Percentiles rank a stretch among this genome's conserved stretches.
These are phyloP conservation scores for Anneissia japonica DNA, from an alignment of 35 echinoderm and acorn worm species.

Conservation along the genomic window DNA sequence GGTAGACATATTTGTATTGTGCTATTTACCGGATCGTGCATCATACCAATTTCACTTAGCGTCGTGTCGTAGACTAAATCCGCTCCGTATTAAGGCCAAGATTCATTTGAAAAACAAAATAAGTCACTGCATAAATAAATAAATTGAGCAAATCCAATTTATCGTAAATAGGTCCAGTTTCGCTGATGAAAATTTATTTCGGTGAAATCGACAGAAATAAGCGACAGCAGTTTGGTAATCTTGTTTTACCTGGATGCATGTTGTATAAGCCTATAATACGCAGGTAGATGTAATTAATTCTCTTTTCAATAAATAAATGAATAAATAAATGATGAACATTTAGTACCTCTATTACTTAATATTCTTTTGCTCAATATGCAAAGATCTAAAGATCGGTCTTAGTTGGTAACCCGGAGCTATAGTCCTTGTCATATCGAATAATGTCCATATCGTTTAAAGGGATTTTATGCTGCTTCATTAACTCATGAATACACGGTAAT, in stretches of 20 bases:
- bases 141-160: neutral
- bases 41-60: neutral
- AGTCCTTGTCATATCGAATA: neutral
- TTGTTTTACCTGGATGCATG: neutral
- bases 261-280: neutral
- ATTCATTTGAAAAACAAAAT: neutral
- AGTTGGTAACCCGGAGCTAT: neutral
- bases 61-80: neutral
- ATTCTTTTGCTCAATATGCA: neutral
- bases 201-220: neutral
- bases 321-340: neutral
- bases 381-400: neutral
- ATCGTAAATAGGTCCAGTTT: neutral
- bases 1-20: neutral
- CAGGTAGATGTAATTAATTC: neutral
- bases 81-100: neutral
- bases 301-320: neutral
- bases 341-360: neutral
- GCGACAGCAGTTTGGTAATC: neutral
- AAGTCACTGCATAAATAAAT: neutral
- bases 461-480: no score
- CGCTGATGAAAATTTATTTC: neutral
- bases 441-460: no score
- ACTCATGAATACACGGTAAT: no score
- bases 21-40: neutral